These are phyloP conservation scores for Drosophila tani DNA, from an alignment of 1,140 invertebrate species.

Conservation along the genomic window DNA sequence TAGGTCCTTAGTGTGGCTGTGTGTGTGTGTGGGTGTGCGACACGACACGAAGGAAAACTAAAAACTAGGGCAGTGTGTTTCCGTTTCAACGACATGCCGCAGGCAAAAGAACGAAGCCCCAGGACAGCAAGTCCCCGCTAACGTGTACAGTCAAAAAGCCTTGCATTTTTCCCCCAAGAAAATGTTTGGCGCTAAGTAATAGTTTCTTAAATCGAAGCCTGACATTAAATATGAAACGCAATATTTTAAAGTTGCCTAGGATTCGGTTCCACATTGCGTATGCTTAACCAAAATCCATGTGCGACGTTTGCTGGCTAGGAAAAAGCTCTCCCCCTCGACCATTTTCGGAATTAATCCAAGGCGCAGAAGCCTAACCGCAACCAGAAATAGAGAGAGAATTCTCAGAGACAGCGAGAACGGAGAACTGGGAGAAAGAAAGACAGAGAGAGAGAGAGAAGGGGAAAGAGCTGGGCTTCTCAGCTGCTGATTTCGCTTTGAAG, in stretches of 20 bases:
- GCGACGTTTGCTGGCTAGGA: conserved; percentile 36
- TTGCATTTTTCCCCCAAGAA: not conserved
- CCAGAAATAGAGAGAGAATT: conserved; percentile 15
- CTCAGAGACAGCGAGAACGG: not conserved
- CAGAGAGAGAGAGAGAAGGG: not conserved
- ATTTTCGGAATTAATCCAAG: conserved; percentile 52
- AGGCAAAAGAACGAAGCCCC: conserved; percentile 35
- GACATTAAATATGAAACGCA: not conserved
- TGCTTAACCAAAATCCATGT: conserved; percentile 63
- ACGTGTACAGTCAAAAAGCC: not conserved
- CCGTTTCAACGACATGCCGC: conserved; percentile 68
- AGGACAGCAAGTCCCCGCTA: conserved; percentile 43
- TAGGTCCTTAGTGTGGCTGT: conserved; percentile 6
- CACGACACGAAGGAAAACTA: conserved; percentile 57
- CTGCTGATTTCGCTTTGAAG: conserved; percentile 71
- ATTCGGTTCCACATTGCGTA: conserved; percentile 44
- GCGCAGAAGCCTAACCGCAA: conserved; percentile 47
- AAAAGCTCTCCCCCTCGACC: conserved; percentile 37
- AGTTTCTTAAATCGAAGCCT: not conserved
- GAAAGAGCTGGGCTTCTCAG: conserved; percentile 18
- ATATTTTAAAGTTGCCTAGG: not conserved
- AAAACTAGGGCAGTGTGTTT: conserved; percentile 85
- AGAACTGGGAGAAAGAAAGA: conserved; percentile 6
- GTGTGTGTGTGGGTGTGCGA: conserved; percentile 26
- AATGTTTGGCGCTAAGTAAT: not conserved